A percentile compares a stretch with the other conserved stretches of the same genome.
Evolutionary conservation across 2,113 vertebrate species (phyloP).

Genomic region (Pogonocichla stellata): DNA sequence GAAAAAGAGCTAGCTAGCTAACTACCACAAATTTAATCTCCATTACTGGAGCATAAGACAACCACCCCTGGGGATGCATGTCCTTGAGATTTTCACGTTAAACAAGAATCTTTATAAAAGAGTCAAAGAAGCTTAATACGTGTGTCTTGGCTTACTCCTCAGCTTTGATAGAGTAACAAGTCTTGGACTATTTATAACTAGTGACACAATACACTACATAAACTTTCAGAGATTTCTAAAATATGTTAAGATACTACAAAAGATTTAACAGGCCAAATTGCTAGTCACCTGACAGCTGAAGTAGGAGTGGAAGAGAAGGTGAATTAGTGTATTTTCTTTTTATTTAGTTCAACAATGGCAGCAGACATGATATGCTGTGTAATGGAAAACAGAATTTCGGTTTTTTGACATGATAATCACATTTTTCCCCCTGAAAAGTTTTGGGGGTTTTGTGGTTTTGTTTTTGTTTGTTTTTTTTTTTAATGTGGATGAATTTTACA

Average conservation of each 20-base stretch:
- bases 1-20: conserved; percentile 69
- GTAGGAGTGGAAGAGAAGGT: not conserved
- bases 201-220: not conserved
- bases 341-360: not conserved
- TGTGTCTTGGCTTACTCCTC: conserved; percentile 17
- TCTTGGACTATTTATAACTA: conserved; percentile 34
- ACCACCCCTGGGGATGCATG: conserved; percentile 46
- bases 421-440: not conserved
- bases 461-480: not conserved
- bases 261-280: not conserved
- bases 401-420: not conserved
- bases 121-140: conserved; percentile 37
- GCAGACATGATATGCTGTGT: not conserved
- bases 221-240: conserved; percentile 7
- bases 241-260: not conserved
- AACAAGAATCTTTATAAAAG: conserved; percentile 49
- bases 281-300: not conserved
- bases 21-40: conserved; percentile 74
- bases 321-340: not conserved
- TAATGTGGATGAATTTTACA: not conserved
- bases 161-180: conserved; percentile 10
- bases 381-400: not conserved
- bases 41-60: conserved; percentile 73
- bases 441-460: too few relatives aligned
- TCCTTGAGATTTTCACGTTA: conserved; percentile 61